Evolutionary conservation across 2,888 invertebrate species (phyloP).

Genomic region (Stenolophus ochropezus): DNA sequence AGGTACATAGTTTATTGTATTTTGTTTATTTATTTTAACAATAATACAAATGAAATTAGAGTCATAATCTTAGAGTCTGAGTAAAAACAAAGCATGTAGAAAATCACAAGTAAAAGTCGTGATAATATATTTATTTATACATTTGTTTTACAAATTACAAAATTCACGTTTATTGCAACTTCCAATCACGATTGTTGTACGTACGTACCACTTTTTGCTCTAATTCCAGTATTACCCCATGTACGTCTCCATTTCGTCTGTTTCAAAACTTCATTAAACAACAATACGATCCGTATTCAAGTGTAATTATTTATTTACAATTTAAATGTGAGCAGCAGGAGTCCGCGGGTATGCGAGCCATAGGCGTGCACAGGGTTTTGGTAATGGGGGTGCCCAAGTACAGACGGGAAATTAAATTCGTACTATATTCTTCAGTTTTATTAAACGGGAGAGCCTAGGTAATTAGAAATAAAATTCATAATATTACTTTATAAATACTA

Average conservation of each 20-base stretch:
- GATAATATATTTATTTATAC: not conserved
- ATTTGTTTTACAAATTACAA: not conserved
- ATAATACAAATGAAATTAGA: no score
- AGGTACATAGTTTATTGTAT: no score
- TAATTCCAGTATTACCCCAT: slow-evolving; percentile 20
- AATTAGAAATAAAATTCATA: no score
- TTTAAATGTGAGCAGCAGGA: slow-evolving; percentile 34
- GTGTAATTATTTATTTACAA: slow-evolving; percentile 50
- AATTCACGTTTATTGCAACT: not conserved
- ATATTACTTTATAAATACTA: no score
- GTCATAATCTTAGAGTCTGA: no score
- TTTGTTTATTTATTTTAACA: no score
- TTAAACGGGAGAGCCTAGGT: no score
- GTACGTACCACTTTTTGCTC: slow-evolving; percentile 22
- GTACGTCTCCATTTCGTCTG: not conserved
- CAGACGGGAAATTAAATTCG: no score
- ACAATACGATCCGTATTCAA: slow-evolving; percentile 37
- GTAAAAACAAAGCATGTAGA: not conserved
- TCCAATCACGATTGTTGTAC: not conserved
- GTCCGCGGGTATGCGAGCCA: no score
- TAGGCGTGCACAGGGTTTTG: no score
- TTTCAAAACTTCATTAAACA: slow-evolving; percentile 37
- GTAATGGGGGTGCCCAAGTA: no score
- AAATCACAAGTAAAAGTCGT: not conserved
- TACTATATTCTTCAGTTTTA: no score